These are phyloP conservation scores for Chrysocyon brachyurus DNA, from an alignment of 2,797 vertebrate species.

Conservation along the genomic window DNA sequence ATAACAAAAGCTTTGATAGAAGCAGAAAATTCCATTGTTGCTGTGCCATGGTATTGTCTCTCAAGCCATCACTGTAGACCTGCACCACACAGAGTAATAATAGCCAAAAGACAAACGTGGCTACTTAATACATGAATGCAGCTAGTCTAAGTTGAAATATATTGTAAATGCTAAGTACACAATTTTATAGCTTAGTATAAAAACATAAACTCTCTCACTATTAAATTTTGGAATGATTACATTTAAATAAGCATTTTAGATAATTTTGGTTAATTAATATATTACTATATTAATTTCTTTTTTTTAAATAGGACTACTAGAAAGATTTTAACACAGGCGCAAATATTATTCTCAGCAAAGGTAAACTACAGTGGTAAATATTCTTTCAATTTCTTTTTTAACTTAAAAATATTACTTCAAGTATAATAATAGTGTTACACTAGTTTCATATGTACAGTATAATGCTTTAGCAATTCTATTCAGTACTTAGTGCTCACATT, in stretches of 20 bases:
- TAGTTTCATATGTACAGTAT: neutral
- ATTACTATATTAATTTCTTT: neutral
- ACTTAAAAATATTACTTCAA: neutral
- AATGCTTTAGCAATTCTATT: neutral
- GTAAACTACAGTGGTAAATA: neutral
- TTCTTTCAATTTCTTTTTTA: neutral
- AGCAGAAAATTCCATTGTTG: neutral
- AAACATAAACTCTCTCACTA: neutral
- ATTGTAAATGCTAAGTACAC: neutral
- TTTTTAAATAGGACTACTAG: neutral
- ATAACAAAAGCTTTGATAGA: neutral
- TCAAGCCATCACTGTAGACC: neutral
- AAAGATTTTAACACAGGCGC: neutral
- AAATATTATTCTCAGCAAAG: neutral
- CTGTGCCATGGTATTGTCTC: neutral
- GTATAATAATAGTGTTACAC: neutral
- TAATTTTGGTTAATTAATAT: neutral
- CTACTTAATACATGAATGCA: neutral
- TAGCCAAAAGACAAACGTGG: neutral
- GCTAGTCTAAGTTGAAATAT: neutral
- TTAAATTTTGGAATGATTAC: neutral
- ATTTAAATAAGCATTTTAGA: neutral
- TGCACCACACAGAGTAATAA: fast-evolving
- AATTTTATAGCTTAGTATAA: neutral
- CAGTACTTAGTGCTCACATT: neutral